These are phyloP conservation scores for Hydrozoanthus tunicans DNA, from an alignment of 64 coral and sea anemone genomes.

Conservation along the genomic window DNA sequence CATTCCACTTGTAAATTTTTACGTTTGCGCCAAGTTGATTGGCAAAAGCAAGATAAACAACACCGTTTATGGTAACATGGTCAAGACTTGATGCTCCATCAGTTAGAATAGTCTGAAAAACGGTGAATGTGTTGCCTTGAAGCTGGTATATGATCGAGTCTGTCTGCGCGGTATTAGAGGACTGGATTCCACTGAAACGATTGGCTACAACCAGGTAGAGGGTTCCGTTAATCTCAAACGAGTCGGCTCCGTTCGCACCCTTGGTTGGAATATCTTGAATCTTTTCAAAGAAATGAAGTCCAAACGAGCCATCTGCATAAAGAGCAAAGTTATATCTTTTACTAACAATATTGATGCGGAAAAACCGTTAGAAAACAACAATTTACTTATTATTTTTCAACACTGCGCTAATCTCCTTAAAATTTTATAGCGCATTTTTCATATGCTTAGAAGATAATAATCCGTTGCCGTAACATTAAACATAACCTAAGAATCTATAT, in stretches of 20 bases:
- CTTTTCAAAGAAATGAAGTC: conserved; percentile 52
- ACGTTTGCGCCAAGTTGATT: conserved; percentile 2
- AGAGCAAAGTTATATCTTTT: neutral
- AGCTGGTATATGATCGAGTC: conserved; percentile 49
- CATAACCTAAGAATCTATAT: too few relatives aligned
- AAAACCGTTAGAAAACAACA: neutral
- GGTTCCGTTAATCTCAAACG: conserved; percentile 29
- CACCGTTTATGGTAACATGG: conserved; percentile 4
- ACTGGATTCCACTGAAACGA: conserved; percentile 3
- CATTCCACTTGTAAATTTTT: conserved; percentile 33
- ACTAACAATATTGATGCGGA: neutral
- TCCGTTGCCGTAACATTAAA: too few relatives aligned
- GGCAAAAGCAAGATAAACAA: conserved; percentile 11
- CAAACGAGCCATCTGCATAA: conserved; percentile 14
- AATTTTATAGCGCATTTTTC: too few relatives aligned
- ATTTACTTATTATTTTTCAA: too few relatives aligned
- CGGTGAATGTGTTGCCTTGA: conserved; percentile 26
- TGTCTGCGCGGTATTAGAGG: neutral
- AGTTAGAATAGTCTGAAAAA: conserved; percentile 14
- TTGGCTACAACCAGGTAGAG: conserved; percentile 50
- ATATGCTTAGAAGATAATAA: too few relatives aligned
- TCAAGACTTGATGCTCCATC: neutral
- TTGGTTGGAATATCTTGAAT: conserved; percentile 41
- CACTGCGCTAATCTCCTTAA: too few relatives aligned
- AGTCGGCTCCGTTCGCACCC: conserved; percentile 30